Evolutionary conservation across 2,113 vertebrate species (phyloP).

Genomic region (Corythaixoides concolor): DNA sequence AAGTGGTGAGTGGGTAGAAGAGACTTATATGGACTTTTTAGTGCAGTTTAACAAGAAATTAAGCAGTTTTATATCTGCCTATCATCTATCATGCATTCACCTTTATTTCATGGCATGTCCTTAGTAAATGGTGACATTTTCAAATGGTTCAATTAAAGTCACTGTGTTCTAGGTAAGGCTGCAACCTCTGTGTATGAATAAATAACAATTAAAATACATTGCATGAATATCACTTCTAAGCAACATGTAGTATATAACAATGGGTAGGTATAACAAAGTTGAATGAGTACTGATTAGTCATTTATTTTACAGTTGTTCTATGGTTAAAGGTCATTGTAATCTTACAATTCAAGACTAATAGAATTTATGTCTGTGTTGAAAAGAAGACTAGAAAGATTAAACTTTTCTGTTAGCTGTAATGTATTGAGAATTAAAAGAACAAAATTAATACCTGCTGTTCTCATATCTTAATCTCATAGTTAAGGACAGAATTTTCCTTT

Average conservation of each 20-base stretch:
- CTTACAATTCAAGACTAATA: neutral
- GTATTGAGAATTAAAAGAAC: neutral
- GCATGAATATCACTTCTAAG: neutral
- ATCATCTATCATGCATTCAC: constrained; percentile 70
- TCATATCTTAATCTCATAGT: neutral
- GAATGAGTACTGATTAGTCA: neutral
- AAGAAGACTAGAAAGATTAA: neutral
- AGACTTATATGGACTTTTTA: constrained; percentile 12
- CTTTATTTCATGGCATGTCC: constrained; percentile 65
- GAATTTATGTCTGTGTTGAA: neutral
- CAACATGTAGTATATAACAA: neutral
- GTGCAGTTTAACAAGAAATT: constrained; percentile 57
- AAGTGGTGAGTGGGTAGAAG: neutral
- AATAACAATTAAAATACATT: constrained; percentile 29
- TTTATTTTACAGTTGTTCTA: neutral
- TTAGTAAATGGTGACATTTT: constrained; percentile 67
- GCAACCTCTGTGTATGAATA: neutral
- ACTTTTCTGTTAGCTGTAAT: neutral
- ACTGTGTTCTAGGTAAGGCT: constrained; percentile 45
- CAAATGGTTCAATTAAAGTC: constrained; percentile 59
- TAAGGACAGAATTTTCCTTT: neutral
- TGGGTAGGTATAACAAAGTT: neutral
- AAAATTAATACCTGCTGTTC: neutral
- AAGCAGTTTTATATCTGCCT: constrained; percentile 50
- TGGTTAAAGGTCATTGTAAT: neutral